Percentiles rank a stretch among this genome's conserved stretches.
Conservation (phyloP, 2,113 vertebrate species). For the Mastomys natalensis region DNA sequence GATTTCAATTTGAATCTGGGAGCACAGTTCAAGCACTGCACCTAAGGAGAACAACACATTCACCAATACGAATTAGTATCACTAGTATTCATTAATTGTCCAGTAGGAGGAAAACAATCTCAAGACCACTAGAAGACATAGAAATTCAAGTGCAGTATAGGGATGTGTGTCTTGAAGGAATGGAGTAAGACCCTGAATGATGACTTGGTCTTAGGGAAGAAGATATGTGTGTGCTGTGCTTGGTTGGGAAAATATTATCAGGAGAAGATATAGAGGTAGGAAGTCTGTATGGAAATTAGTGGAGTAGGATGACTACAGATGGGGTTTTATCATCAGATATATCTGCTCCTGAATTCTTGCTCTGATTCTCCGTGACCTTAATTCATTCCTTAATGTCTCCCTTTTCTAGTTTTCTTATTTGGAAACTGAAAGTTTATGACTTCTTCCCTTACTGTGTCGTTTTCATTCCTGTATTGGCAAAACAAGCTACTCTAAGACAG, state of each 20-base stretch:
- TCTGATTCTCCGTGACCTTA: neutral
- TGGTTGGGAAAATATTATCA: neutral
- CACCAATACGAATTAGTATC: neutral
- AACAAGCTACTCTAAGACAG: neutral
- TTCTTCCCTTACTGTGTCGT: neutral
- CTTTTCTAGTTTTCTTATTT: slow-evolving; percentile 31
- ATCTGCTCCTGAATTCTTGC: neutral
- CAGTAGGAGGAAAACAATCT: slow-evolving; percentile 14
- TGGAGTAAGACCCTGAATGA: neutral
- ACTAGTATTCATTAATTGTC: neutral
- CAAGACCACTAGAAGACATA: neutral
- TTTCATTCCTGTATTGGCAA: neutral
- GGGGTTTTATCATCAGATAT: slow-evolving; percentile 1
- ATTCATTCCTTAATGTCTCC: neutral
- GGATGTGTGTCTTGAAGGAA: neutral
- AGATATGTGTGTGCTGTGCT: neutral
- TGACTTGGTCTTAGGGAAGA: neutral
- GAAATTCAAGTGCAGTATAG: neutral
- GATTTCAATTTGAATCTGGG: neutral
- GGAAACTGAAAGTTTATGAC: neutral
- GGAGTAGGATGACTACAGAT: neutral
- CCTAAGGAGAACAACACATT: neutral
- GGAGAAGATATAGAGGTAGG: neutral
- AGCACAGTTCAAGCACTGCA: neutral
- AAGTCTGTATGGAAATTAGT: neutral